Evolutionary conservation across 2,888 invertebrate genomes (phyloP), one percentile per base, ranked within the genome.

Genomic region (Drosophila algonquin): DNA sequence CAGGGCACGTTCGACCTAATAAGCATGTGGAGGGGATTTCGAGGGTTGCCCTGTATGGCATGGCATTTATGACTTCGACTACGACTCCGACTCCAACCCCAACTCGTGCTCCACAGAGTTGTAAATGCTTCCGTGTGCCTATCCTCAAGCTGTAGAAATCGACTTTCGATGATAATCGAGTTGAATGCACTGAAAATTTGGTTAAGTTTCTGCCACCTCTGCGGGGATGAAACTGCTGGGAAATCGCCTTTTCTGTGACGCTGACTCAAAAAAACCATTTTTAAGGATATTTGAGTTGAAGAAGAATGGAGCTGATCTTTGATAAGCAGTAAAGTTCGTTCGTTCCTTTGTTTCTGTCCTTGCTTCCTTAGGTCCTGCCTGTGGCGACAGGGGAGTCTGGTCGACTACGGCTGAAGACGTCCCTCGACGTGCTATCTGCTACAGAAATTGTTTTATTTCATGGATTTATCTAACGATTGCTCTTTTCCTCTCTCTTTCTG

Each of bases 1-100:
- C 75, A 60, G 57, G 75, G 73, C 85, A 88, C 89, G 85, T 88
- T 84, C 85, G 89, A 86, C 89, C 85, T 81, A 86, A 86, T 84
- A 86, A 85, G 76, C 77, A 73, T 63, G 73, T 56, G 44, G 60
- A 52, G 44, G 32, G 30, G 21, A 44, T 45, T 45, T 8, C 30
- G 40, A 40, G 14, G 52, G 51, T 16, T 45, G 30, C 18, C 51
- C 9, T 16, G 40, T 14, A 40, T 14, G 46, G 27, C 18, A 12
- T 10, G 40, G 45, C 64, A 27, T 21, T 63, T 46, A 12, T 32
- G 60, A 44, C 60, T 48, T 45, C 18, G 24, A 6, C 7, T 14
- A 14, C 40, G 27, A 12, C 7, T 14, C 40, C 40, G 27, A 12
- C 27, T 8, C 27, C 27, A 0, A 21, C 16, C 10, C 27, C 2